Conservation (phyloP, 2,888 invertebrate genomes). For the Carterocephalus palaemon region DNA sequence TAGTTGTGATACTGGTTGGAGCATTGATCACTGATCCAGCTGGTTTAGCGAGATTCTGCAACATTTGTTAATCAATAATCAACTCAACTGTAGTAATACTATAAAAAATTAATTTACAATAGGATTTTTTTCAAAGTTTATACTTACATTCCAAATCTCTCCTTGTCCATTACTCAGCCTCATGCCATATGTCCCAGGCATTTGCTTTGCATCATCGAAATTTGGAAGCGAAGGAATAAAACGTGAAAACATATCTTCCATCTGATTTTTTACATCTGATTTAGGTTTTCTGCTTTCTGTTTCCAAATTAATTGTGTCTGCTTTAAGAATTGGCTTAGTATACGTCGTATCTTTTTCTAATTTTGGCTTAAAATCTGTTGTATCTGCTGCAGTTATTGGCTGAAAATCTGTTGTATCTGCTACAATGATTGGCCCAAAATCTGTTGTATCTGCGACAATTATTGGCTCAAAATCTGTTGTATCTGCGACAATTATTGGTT, state of each 20-base stretch:
- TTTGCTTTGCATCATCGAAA: neutral
- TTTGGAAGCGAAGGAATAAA: neutral
- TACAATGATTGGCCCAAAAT: too few species aligned
- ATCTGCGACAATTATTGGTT: too few species aligned
- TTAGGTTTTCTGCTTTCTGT: neutral
- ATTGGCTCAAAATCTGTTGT: neutral
- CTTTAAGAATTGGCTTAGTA: neutral
- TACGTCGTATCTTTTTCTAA: neutral
- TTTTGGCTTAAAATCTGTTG: too few species aligned
- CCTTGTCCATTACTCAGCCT: constrained; percentile 18
- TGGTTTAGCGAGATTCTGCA: constrained; percentile 11
- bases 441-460: neutral
- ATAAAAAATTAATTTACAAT: too few species aligned
- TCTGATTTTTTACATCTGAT: constrained; percentile 1
- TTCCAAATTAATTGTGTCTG: neutral
- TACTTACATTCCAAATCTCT: constrained; percentile 29
- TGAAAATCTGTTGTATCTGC: too few species aligned
- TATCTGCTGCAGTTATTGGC: too few species aligned
- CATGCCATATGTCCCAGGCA: constrained; percentile 28
- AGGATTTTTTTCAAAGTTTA: too few species aligned
- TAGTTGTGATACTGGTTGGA: neutral
- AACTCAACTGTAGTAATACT: too few species aligned
- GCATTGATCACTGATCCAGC: neutral
- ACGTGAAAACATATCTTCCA: constrained; percentile 1
- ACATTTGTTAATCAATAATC: neutral